phyloP scores from a whole-genome alignment of 2,113 vertebrate genomes.

The Hiodon alosoides region DNA sequence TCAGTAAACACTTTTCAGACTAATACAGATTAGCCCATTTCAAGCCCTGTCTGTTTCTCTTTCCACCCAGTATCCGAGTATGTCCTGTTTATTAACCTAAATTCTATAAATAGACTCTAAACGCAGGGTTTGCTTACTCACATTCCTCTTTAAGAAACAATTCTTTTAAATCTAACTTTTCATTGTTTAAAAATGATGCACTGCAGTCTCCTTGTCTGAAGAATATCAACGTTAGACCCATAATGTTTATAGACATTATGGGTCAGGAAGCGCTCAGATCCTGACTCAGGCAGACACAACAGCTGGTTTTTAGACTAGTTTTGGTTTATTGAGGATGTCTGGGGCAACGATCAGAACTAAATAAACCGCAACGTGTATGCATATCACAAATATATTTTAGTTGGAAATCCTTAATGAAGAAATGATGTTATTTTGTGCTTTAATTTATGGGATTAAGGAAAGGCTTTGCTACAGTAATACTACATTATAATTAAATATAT shows the following conservation, averaged over 20 bases:
- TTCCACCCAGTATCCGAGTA: slow-evolving; percentile 21
- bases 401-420: background rate
- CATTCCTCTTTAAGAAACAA: background rate
- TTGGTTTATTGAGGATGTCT: background rate
- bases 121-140: no score
- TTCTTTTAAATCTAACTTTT: background rate
- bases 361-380: background rate
- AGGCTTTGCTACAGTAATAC: no score
- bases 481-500: no score
- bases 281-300: background rate
- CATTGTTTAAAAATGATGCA: background rate
- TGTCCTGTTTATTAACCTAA: slow-evolving; percentile 37
- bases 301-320: background rate
- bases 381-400: background rate
- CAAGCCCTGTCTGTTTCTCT: slow-evolving; percentile 43
- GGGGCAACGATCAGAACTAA: background rate
- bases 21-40: slow-evolving; percentile 67
- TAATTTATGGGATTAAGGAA: no score
- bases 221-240: background rate
- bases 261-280: background rate
- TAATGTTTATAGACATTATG: background rate
- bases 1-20: slow-evolving; percentile 52
- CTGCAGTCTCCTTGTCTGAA: background rate
- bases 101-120: slow-evolving; percentile 32
- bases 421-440: no score